Base-by-base conservation (phyloP, 2,888 invertebrate species). In the Agapetus fuscipes region DNA sequence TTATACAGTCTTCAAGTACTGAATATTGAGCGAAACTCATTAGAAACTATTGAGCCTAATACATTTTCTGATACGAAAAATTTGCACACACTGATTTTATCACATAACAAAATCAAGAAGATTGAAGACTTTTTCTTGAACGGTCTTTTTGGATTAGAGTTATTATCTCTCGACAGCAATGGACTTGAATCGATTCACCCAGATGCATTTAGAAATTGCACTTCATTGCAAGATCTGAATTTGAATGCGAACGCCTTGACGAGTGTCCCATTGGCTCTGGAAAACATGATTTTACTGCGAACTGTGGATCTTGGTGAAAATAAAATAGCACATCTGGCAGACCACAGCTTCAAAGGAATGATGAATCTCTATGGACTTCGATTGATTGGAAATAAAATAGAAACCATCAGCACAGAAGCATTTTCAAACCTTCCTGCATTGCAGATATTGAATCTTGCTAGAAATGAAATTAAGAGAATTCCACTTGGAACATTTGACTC, bases 291-390 rank as follows among this genome's bases (percentile, higher is more conserved):
- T 49, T 71, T 89, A 54, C 67, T 95, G 54, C 76, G 84, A 58
- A 88, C 87, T 33, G 78, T 96, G 45, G 90, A 93, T 66, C 71
- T 96, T 51, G 91, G 90, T 40, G 90, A 93, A 64, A 96, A 96
- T 68, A 74, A 78, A 59, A 84, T 97, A 58, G 75, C 78, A 39
- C 76, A 76, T 40, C 64, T 96, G 43, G 85, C 86, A 50, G 81
- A 85, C 51, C 79, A 83, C 7, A 83, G 85, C 34, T 88, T 93
- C 59, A 76, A 80, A 46, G 87, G 87, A 30, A 76, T 95, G 69
- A 79, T 78, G 49, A 87, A 86, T 59, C 74, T 96, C 41, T 87
- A 88, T 58, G 87, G 89, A 12, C 67, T 96, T 49, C 77, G 91
- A 45, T 70, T 96, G 56, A 88, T 93, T 54, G 87, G 88, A 48